These are phyloP conservation scores for Periphyllus acericola DNA, from an alignment of 2,888 invertebrate genomes.

Conservation along the genomic window DNA sequence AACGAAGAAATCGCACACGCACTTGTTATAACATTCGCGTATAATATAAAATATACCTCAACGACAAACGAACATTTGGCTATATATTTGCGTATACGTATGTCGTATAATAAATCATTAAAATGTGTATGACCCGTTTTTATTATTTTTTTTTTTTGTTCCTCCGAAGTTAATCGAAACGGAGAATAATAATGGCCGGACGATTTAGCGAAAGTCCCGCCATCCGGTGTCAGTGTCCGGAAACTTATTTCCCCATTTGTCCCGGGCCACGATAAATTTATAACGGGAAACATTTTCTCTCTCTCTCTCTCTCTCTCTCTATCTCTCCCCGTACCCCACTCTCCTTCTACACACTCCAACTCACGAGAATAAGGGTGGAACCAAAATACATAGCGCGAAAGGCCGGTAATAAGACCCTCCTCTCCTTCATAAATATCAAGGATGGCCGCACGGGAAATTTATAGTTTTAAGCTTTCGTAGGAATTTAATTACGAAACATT, in stretches of 20 bases:
- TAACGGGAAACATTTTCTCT: constrained; percentile 59
- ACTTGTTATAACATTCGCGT: background rate
- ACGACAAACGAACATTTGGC: constrained; percentile 13
- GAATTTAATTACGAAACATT: constrained; percentile 55
- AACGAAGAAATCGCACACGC: background rate
- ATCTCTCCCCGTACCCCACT: background rate
- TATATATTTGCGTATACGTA: background rate
- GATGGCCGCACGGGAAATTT: constrained; percentile 50
- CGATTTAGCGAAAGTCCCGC: constrained; percentile 60
- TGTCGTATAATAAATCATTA: constrained; percentile 34
- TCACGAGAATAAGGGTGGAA: constrained; percentile 42
- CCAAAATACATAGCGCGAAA: constrained; percentile 48
- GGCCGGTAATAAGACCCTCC: constrained; percentile 48
- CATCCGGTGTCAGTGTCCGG: constrained; percentile 61
- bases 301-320: background rate
- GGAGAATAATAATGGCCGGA: constrained; percentile 55
- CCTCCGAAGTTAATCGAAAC: constrained; percentile 55
- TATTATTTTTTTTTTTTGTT: constrained; percentile 21
- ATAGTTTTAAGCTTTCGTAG: constrained; percentile 44
- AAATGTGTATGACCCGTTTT: constrained; percentile 4
- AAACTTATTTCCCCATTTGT: constrained; percentile 62
- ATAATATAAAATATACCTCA: background rate
- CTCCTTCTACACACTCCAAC: background rate
- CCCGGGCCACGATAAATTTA: constrained; percentile 52
- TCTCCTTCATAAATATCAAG: constrained; percentile 54